Evolutionary conservation across 2,797 vertebrate species (phyloP), one percentile per base, ranked within the genome.

Genomic region (Sebastes reedi): DNA sequence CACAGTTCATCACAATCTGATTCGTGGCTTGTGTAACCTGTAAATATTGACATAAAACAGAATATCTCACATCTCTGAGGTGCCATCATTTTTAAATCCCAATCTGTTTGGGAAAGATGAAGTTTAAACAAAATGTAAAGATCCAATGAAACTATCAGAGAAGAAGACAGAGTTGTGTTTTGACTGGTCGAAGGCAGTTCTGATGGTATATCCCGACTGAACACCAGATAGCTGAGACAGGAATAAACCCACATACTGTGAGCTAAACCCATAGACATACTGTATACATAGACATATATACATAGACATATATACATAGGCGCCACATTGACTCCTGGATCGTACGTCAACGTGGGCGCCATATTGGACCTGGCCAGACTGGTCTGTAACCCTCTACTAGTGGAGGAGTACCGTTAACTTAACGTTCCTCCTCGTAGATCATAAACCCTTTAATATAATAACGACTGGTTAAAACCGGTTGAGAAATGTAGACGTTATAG

Each of bases 1-100:
- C 99, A 77, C 99, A 99, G 96, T 99, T 99, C 98, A 99, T 99
- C 95, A 99, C 98, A 88, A 99, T 99, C 91, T 99, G 98, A 95
- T 98, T 99, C 80, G 99, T 99, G 50, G 97, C 96, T 92, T 98
- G 97, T 89, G 95, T 97, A 86, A 99, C 99, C 99, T 99, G 95
- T 1, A 94, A 95, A 95, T 84, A 91, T 80, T 60, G 81, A 92
- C 81, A 90, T 29, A 65, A 67, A 79, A 86, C 67, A 71, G 14
- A 13, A 67, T 24, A 22, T 29, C 9, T 73, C 58, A 67, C 16
- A 77, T n/a, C 69, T 72, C 39, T 16, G n/a, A n/a, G 8, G 30
- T 12, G 50, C 8, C 9, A 54, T 7, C 5, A n/a, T 7, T 72
- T 72, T 67, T 1, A 65, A 70, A 70, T 6, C n/a, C 2, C 6